Base-by-base conservation (phyloP, 2,888 invertebrate genomes). In the Operophtera brumata region DNA sequence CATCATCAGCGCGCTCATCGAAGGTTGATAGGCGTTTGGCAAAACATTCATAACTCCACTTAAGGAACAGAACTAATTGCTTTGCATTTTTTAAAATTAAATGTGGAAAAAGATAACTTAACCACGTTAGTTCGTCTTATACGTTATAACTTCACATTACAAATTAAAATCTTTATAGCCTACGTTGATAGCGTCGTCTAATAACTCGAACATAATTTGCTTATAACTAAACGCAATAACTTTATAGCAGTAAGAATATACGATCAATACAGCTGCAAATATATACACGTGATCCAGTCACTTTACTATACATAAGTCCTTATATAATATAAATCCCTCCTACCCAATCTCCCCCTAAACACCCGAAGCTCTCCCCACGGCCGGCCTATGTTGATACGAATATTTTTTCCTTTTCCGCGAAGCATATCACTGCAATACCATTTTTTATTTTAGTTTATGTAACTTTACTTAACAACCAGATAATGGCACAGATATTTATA, bases 191-290 rank as follows among this genome's bases (percentile, higher is more conserved):
- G 4, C 20, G 20, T 20, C 20, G 20, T 20, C 4, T 20, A 3
- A 2, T 20, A 20, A 20, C 20, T 20, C 20, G 20, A 20, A 20
- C 20, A 3, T 2, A 20, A 20, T 20, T 20, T 41, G 26, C 5
- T 43, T 65, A 66, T 66, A 37, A 35, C n/a, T 40, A 34, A 54
- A 43, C 36, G 30, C 36, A 72, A 74, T 73, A 75, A 78, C 75
- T 78, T 78, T 77, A 77, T 75, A 79, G 65, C 69, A 74, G 80
- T 80, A 83, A 82, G 79, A 82, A 82, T 79, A 37, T 52, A 78
- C 84, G 86, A 88, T 89, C 89, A 88, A 88, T 89, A 89, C 86
- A 77, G 82, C 87, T 87, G 87, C 88, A 89, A 89, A 89, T n/a
- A 87, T 86, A 84, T 87, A 88, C 87, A 89, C 88, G 87, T 88